Conservation (phyloP, 2,797 vertebrate genomes). For the Pangasius macronema region DNA sequence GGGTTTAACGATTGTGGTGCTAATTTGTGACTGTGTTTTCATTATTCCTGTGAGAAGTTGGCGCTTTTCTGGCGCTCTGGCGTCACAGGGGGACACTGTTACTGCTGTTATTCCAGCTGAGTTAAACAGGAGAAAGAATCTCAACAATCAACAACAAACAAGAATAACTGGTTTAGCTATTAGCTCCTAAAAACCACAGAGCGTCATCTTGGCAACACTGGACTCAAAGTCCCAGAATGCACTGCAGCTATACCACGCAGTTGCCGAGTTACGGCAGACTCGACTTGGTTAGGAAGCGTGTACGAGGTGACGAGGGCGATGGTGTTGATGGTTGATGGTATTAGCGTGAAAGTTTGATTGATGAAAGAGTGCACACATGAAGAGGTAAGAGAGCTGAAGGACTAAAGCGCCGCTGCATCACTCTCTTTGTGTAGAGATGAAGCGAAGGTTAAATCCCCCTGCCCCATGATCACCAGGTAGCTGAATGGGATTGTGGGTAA, state of each 20-base stretch:
- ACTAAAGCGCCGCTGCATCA: background rate
- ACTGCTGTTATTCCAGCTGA: no score
- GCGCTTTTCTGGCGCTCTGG: no score
- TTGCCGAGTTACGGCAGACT: background rate
- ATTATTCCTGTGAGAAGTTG: no score
- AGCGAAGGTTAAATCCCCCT: background rate
- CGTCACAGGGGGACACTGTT: no score
- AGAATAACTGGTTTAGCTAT: no score
- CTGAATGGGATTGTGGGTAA: background rate
- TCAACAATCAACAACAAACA: no score
- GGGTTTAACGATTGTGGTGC: no score
- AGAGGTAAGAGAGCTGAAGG: background rate
- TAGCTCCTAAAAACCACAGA: no score
- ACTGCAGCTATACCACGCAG: background rate
- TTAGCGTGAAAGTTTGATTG: background rate
- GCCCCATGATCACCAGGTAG: no score
- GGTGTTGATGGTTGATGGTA: no score
- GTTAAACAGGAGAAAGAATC: no score
- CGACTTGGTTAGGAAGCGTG: background rate
- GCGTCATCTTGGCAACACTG: background rate
- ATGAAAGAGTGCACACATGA: background rate
- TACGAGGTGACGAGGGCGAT: background rate
- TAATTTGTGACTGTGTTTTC: no score
- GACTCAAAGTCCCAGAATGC: background rate
- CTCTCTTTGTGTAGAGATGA: background rate